These are phyloP conservation scores for Heterochromis multidens DNA, from an alignment of 2,113 vertebrate genomes.

Conservation along the genomic window DNA sequence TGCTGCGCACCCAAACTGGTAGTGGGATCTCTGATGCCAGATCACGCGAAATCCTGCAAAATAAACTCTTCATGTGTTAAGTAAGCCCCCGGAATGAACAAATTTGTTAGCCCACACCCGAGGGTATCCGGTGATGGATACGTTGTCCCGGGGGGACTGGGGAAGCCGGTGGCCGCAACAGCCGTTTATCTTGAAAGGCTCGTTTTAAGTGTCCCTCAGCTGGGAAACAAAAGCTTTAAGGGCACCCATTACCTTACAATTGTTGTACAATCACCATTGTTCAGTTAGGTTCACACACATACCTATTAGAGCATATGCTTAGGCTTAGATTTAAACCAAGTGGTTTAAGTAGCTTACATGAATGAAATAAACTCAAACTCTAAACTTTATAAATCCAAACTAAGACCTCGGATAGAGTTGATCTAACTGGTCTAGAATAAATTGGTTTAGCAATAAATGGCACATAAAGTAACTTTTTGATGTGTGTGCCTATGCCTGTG, in stretches of 20 bases:
- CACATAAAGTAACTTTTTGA: not conserved
- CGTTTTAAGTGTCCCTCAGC: conserved; percentile 72
- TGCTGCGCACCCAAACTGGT: conserved; percentile 11
- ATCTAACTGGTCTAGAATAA: not conserved
- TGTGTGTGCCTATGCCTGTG: not conserved
- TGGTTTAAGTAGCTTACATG: not conserved
- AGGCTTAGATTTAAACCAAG: not conserved
- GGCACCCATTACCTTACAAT: conserved; percentile 70
- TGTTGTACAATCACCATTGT: conserved; percentile 60
- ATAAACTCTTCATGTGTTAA: conserved; percentile 66
- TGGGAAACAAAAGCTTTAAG: conserved; percentile 74
- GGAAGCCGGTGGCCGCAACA: conserved; percentile 64
- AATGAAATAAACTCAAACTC: not conserved
- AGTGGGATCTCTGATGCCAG: conserved; percentile 49
- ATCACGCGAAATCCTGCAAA: conserved; percentile 52
- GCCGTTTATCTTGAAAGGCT: conserved; percentile 72
- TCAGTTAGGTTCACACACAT: conserved; percentile 52
- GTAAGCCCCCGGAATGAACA: conserved; percentile 71
- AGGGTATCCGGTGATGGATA: conserved; percentile 77
- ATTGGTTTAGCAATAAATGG: not conserved
- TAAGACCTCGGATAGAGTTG: not conserved
- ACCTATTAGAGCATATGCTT: conserved; percentile 58
- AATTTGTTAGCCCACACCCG: conserved; percentile 75
- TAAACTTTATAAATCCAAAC: not conserved
- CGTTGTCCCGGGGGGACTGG: conserved; percentile 64